Evolutionary conservation across 2,888 invertebrate species (phyloP).

Genomic region (Cordylochernes scorpioides): DNA sequence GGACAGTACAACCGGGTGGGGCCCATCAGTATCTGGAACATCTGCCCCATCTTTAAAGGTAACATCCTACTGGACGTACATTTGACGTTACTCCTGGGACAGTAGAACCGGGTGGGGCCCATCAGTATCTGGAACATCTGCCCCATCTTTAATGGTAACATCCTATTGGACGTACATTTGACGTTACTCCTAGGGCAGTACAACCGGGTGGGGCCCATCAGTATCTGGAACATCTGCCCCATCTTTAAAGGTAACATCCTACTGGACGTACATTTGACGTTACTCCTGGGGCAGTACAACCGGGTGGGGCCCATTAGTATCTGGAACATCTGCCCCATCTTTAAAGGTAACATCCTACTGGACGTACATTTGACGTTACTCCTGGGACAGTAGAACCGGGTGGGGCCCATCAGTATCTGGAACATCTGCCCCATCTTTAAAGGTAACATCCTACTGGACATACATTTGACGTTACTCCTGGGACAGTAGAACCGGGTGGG

Average conservation of each 20-base stretch:
- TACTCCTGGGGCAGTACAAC: constrained; percentile 48
- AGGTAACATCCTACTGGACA: too few relatives aligned
- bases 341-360: too few relatives aligned
- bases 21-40: constrained; percentile 50
- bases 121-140: constrained; percentile 44
- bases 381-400: constrained; percentile 46
- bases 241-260: constrained; percentile 63
- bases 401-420: constrained; percentile 52
- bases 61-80: too few relatives aligned
- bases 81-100: too few relatives aligned
- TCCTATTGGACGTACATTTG: too few relatives aligned
- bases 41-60: constrained; percentile 58
- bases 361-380: too few relatives aligned
- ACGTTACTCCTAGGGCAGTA: constrained; percentile 50
- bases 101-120: constrained; percentile 46
- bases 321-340: constrained; percentile 56
- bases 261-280: too few relatives aligned
- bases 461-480: too few relatives aligned
- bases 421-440: constrained; percentile 53
- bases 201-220: constrained; percentile 45
- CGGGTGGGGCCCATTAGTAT: constrained; percentile 45
- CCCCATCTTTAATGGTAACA: neutral
- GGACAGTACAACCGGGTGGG: constrained; percentile 50
- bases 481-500: constrained; percentile 50
- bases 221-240: constrained; percentile 54